Percentiles rank a stretch among this genome's conserved stretches.
phyloP scores from a whole-genome alignment of 2,113 vertebrate species.

The Pleuronectes platessa region DNA sequence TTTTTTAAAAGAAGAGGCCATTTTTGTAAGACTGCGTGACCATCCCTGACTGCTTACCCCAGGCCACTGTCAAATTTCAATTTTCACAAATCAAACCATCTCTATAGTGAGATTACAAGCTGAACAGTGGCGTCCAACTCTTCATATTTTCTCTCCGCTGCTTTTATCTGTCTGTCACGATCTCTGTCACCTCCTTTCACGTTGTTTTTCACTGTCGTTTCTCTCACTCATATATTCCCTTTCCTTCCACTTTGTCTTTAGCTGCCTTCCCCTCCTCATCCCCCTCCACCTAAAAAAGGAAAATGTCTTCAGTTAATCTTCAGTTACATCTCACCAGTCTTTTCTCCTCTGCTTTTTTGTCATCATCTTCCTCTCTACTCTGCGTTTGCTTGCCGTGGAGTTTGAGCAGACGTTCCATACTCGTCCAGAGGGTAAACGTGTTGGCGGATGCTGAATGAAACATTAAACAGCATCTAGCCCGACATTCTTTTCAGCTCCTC shows the following conservation, averaged over 20 bases:
- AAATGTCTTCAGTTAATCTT: background rate
- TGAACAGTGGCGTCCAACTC: slow-evolving; percentile 27
- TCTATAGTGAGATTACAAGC: slow-evolving; percentile 32
- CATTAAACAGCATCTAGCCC: slow-evolving; percentile 16
- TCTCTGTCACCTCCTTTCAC: slow-evolving; percentile 18
- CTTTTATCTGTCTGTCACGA: slow-evolving; percentile 29
- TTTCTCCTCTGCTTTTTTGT: background rate
- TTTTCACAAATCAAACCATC: slow-evolving; percentile 54
- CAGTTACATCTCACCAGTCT: background rate
- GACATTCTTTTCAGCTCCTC: slow-evolving; percentile 13
- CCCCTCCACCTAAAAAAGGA: background rate
- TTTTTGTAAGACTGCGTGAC: slow-evolving; percentile 7
- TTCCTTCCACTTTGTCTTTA: background rate
- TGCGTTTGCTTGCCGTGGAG: background rate
- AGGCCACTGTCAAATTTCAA: slow-evolving; percentile 57
- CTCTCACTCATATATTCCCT: background rate
- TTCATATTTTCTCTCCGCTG: slow-evolving; percentile 9
- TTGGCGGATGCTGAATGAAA: slow-evolving; percentile 31
- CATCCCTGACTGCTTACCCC: slow-evolving; percentile 38
- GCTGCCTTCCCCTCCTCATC: background rate
- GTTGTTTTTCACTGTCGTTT: slow-evolving; percentile 5
- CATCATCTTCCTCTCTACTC: background rate
- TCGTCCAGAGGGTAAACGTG: slow-evolving; percentile 11
- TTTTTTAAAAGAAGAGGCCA: slow-evolving; percentile 8
- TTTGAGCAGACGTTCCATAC: background rate